Percentiles rank a stretch among this genome's conserved stretches.
phyloP scores from a whole-genome alignment of 1,140 invertebrate species.

The Meloidogyne hapla region DNA sequence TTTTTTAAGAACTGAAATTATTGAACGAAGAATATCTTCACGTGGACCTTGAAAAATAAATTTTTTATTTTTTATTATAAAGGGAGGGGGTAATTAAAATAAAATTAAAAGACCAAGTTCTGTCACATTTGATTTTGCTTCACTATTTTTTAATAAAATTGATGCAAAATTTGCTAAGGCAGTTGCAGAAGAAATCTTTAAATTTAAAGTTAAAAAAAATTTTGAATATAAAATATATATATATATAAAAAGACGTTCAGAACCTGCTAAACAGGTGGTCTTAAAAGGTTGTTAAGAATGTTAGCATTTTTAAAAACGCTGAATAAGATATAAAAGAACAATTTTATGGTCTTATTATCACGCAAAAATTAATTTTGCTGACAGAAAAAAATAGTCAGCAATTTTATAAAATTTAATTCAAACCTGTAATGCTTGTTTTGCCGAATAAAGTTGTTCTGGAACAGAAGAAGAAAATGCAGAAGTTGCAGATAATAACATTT shows the following conservation, averaged over 20 bases:
- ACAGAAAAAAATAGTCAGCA: too few relatives aligned
- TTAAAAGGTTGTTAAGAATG: too few relatives aligned
- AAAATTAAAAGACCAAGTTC: constrained; percentile 38
- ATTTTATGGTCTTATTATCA: too few relatives aligned
- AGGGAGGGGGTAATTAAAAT: too few relatives aligned
- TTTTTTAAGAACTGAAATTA: constrained; percentile 37
- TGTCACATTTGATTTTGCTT: constrained; percentile 37
- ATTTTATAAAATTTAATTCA: constrained; percentile 18
- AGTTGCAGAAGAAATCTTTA: constrained; percentile 47
- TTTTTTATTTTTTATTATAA: too few relatives aligned
- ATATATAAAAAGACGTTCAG: too few relatives aligned
- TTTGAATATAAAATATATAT: constrained; percentile 13
- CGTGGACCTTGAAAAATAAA: constrained; percentile 40
- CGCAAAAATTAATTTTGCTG: too few relatives aligned
- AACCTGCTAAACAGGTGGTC: too few relatives aligned
- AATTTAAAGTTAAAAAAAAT: not conserved
- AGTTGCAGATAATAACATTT: constrained; percentile 36
- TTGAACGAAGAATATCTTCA: constrained; percentile 50
- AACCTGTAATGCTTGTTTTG: constrained; percentile 40
- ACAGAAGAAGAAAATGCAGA: constrained; percentile 25
- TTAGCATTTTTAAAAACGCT: too few relatives aligned
- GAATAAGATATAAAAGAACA: too few relatives aligned
- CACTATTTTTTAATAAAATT: constrained; percentile 34
- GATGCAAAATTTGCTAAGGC: constrained; percentile 48
- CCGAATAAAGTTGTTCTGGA: constrained; percentile 23